Base-by-base conservation (phyloP, 1,140 invertebrate genomes). In the Adelges cooleyi region DNA sequence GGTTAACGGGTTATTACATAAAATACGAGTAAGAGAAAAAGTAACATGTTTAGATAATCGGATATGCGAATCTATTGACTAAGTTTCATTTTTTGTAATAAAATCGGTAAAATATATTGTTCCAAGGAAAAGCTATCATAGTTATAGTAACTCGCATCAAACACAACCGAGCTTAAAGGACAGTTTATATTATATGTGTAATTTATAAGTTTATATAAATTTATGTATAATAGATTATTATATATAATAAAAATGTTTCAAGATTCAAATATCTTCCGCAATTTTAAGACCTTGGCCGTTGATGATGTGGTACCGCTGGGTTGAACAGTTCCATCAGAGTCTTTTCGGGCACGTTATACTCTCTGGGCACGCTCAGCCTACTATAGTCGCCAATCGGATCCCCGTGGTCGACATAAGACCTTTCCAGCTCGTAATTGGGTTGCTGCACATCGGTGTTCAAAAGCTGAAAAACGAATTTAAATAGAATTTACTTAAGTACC, bases 251-350 rank as follows among this genome's bases (percentile, higher is more conserved):
- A 44, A 48, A 25, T 42, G 13, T 27, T 48, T 62, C 33, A 20
- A 46, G 29, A 27, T 59, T 44, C 40, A 25, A 59, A 44, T 11
- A 44, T n/a, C 22, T 48, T 20, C 38, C 17, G 56, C 2, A 22
- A 20, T 15, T 29, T 48, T 46, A 62, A 48, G 56, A 46, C 23
- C 56, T 62, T 11, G 42, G 40, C 56, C 56, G 44, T 25, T 62
- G 56, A 20, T 48, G 56, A 25, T 46, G 56, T 33, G 23, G 56
- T 8, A 13, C 25, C 22, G 23, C 27, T 20, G 56, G 56, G 25
- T 62, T 62, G 40, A 62, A 62, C n/a, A 62, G 56, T 62, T 62
- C 56, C 40, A 62, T 29, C 44, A 62, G 29, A 46, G 56, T 20
- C 40, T 62, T 62, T 18, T 46, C 56, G n/a, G 56, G 56, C 22